Evolutionary conservation across 2,113 vertebrate genomes (phyloP).

Genomic region (Monopterus albus): DNA sequence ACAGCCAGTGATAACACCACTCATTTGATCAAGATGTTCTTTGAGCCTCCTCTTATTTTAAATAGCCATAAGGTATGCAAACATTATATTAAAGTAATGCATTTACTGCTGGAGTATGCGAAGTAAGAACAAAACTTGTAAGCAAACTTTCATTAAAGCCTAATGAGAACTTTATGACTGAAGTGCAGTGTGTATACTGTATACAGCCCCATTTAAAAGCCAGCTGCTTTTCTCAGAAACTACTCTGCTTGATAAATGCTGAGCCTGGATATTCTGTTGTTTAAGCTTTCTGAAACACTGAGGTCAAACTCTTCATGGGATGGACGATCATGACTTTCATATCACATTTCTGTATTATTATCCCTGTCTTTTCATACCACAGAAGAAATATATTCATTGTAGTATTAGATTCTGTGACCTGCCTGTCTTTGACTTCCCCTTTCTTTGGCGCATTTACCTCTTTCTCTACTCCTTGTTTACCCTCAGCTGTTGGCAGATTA

Average conservation of each 20-base stretch:
- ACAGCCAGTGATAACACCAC: too few relatives aligned
- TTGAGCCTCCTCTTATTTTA: too few relatives aligned
- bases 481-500: constrained; percentile 49
- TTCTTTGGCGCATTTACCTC: constrained; percentile 42
- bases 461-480: constrained; percentile 37
- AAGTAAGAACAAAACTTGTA: neutral
- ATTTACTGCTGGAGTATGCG: too few relatives aligned
- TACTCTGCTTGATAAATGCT: too few relatives aligned
- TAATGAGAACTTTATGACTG: neutral
- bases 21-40: too few relatives aligned
- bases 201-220: neutral
- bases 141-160: neutral
- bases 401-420: constrained; percentile 1
- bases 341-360: neutral
- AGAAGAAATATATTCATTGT: neutral
- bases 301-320: neutral
- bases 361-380: neutral
- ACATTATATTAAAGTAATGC: too few relatives aligned
- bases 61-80: too few relatives aligned
- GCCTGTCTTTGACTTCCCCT: neutral
- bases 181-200: neutral
- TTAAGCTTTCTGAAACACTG: neutral
- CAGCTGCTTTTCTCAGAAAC: neutral
- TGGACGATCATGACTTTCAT: neutral
- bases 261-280: neutral